These are phyloP conservation scores for Belgica antarctica DNA, from an alignment of 2,888 invertebrate genomes.

Conservation along the genomic window DNA sequence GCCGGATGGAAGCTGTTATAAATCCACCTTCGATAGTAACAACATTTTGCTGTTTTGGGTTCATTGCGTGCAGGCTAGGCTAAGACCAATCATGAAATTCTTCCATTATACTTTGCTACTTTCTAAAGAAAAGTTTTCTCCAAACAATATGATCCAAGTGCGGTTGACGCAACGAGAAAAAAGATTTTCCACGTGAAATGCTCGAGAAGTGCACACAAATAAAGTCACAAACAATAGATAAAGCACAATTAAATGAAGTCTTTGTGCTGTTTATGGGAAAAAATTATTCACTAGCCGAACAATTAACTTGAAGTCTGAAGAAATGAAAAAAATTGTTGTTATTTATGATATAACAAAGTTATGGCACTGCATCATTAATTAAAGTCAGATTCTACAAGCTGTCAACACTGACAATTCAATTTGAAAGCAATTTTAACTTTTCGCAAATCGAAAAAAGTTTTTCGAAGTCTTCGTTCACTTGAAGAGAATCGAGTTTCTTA, in stretches of 20 bases:
- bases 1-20: constrained; percentile 4
- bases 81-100: neutral
- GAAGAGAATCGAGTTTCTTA: neutral
- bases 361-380: neutral
- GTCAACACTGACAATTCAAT: neutral
- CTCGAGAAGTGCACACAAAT: constrained; percentile 9
- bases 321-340: constrained; percentile 8
- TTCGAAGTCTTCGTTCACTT: neutral
- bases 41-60: constrained; percentile 9
- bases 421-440: too few species aligned
- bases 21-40: constrained; percentile 16
- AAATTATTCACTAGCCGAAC: neutral
- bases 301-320: constrained; percentile 8
- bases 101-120: constrained; percentile 5
- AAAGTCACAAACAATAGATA: neutral
- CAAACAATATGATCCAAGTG: constrained; percentile 7
- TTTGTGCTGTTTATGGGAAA: constrained; percentile 8
- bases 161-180: constrained; percentile 22
- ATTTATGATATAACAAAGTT: constrained; percentile 14
- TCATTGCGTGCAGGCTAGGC: neutral
- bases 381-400: neutral
- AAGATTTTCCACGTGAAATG: constrained; percentile 26
- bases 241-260: constrained; percentile 4
- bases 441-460: neutral
- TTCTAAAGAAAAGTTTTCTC: constrained; percentile 23